Percentiles rank a stretch among this genome's conserved stretches.
These are phyloP conservation scores for Denticeps clupeoides DNA, from an alignment of 2,797 vertebrate species.

Conservation along the genomic window DNA sequence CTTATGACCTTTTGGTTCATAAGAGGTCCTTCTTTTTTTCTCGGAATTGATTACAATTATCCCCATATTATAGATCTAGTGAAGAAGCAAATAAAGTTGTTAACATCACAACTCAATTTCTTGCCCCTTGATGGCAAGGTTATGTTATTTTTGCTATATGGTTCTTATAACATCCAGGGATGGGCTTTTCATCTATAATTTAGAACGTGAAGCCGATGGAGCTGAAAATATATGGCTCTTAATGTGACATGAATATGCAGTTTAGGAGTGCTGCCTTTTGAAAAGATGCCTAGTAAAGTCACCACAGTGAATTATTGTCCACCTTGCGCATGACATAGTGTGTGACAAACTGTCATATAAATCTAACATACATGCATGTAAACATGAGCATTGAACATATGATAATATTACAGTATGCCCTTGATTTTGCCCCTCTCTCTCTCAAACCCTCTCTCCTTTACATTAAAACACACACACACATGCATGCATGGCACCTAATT, in stretches of 20 bases:
- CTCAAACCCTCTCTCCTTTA: no score
- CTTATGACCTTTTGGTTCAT: no score
- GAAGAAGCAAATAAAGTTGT: slow-evolving; percentile 14
- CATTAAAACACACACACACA: not conserved
- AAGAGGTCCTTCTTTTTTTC: no score
- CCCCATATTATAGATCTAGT: not conserved
- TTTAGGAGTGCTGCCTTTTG: not conserved
- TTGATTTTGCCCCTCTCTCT: no score
- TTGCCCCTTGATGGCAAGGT: no score
- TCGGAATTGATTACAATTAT: slow-evolving; percentile 8
- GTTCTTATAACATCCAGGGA: slow-evolving; percentile 13
- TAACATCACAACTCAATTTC: slow-evolving; percentile 17
- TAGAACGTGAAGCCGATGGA: slow-evolving; percentile 3
- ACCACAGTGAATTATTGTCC: no score
- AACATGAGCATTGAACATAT: not conserved
- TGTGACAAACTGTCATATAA: not conserved
- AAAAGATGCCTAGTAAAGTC: no score
- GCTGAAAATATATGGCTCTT: slow-evolving; percentile 8
- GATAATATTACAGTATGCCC: not conserved
- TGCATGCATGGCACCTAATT: slow-evolving; percentile 1
- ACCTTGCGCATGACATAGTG: not conserved
- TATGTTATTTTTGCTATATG: slow-evolving; percentile 12
- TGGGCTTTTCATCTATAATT: slow-evolving; percentile 20
- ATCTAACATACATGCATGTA: not conserved
- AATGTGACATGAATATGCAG: not conserved